These are phyloP conservation scores for Puntigrus tetrazona DNA, from an alignment of 2,113 vertebrate species.

Conservation along the genomic window DNA sequence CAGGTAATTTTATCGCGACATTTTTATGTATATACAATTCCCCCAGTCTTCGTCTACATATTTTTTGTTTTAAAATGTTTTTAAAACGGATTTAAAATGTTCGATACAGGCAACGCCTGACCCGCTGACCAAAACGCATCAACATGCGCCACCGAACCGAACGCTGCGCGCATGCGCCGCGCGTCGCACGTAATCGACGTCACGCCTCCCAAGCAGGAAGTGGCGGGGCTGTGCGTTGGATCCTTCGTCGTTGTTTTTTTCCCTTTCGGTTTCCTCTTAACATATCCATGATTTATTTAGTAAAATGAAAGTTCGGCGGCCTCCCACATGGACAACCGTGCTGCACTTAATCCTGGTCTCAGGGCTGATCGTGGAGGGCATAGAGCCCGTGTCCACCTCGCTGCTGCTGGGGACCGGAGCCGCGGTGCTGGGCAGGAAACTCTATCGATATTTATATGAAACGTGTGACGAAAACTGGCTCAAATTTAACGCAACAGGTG, in stretches of 20 bases:
- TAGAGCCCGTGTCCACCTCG: slow-evolving; percentile 70
- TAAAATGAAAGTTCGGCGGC: slow-evolving; percentile 63
- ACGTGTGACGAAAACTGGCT: slow-evolving; percentile 69
- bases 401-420: slow-evolving; percentile 49
- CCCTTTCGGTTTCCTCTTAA: not conserved
- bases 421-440: slow-evolving; percentile 58
- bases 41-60: not conserved
- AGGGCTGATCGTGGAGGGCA: slow-evolving; percentile 53
- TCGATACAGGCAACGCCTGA: no score
- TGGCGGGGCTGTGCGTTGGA: not conserved
- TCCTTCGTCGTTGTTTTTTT: no score
- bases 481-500: slow-evolving; percentile 70
- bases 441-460: slow-evolving; percentile 71
- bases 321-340: slow-evolving; percentile 23
- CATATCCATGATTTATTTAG: slow-evolving; percentile 13
- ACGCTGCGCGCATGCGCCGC: no score
- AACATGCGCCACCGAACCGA: not conserved
- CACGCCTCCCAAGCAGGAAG: not conserved
- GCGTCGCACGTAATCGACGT: slow-evolving; percentile 4
- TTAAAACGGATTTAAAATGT: no score
- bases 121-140: not conserved
- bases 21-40: no score
- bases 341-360: slow-evolving; percentile 38
- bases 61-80: not conserved
- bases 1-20: no score